Base-by-base conservation (phyloP, 2,888 invertebrate species). In the Acleris holmiana region DNA sequence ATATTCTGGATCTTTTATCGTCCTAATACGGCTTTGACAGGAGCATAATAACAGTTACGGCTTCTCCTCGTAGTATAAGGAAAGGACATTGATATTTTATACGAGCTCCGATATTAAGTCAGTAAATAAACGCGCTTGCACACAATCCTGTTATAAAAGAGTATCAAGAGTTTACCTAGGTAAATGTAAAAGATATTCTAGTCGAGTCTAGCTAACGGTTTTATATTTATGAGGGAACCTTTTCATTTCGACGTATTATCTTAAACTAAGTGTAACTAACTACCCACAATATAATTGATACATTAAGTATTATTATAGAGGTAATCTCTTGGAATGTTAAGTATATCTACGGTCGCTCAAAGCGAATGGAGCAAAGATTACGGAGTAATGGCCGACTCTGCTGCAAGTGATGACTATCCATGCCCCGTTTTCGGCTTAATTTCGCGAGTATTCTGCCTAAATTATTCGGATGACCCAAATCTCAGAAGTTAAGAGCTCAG, bases 321-420 rank as follows among this genome's bases (percentile, higher is more conserved):
- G 41, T 44, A 10, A 51, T 25, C 25, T 44, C 5, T 49, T 49
- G 15, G 41, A 41, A 41, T 41, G 15, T 41, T 15, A 41, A 41
- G 41, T 60, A 35, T 47, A 21, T 10, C 21, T 54, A 13, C 13
- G 10, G 46, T n/a, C 6, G 25, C 19, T 15, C n/a, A 23, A 18
- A 61, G 25, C 23, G 41, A 49, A 55, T 40, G 48, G 54, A 15
- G 2, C 17, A 19, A 50, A 51, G 62, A 57, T 57, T 63, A 50
- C 25, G 17, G 29, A 51, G 18, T 53, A 55, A 57, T 57, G 29
- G 51, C 35, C 40, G 51, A 23, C 23, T 25, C 53, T 23, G 53
- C 57, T 64, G 63, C 63, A 64, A 58, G 47, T 64, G 63, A 64
- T 58, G 63, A 58, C 63, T 41, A 53, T 29, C 63, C 63, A 40